A percentile compares a stretch with the other conserved stretches of the same genome.
These are phyloP conservation scores for Dicycla oo DNA, from an alignment of 2,888 invertebrate genomes.

Conservation along the genomic window DNA sequence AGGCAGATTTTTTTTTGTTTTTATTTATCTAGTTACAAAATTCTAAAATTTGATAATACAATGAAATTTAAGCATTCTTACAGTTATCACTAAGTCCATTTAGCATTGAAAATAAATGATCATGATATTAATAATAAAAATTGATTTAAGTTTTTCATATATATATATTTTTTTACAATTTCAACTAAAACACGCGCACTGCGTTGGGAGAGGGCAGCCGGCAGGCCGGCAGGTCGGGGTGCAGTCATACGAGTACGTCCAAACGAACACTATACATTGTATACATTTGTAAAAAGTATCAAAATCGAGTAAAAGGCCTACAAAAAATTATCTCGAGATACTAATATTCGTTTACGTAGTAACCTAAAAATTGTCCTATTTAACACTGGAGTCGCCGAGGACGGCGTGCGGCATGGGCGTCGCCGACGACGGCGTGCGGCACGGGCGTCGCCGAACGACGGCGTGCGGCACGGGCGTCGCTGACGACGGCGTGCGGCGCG, in stretches of 20 bases:
- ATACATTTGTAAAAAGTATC: slow-evolving; percentile 91
- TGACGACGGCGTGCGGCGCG: too few species aligned
- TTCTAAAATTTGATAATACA: slow-evolving; percentile 87
- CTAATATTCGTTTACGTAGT: slow-evolving; percentile 89
- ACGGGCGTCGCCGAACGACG: slow-evolving; percentile 59
- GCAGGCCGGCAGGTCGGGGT: slow-evolving; percentile 72
- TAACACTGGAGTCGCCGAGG: slow-evolving; percentile 77
- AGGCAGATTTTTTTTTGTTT: slow-evolving; percentile 77
- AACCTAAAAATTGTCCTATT: slow-evolving; percentile 89
- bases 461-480: slow-evolving; percentile 51
- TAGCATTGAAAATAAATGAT: slow-evolving; percentile 88
- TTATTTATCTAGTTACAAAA: slow-evolving; percentile 86
- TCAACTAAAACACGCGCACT: slow-evolving; percentile 87
- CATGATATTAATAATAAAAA: slow-evolving; percentile 87
- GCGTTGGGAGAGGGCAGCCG: slow-evolving; percentile 71
- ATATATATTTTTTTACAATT: slow-evolving; percentile 85
- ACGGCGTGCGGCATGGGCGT: slow-evolving; percentile 50
- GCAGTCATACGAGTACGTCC: slow-evolving; percentile 83
- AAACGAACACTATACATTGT: slow-evolving; percentile 90
- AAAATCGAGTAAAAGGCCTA: slow-evolving; percentile 91
- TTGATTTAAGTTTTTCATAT: slow-evolving; percentile 86
- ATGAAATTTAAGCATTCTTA: slow-evolving; percentile 89
- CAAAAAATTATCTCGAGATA: slow-evolving; percentile 90
- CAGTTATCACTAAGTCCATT: slow-evolving; percentile 88
- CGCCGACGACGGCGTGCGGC: slow-evolving; percentile 57